Conservation (phyloP, 2,113 vertebrate genomes). For the Clarias magur region DNA sequence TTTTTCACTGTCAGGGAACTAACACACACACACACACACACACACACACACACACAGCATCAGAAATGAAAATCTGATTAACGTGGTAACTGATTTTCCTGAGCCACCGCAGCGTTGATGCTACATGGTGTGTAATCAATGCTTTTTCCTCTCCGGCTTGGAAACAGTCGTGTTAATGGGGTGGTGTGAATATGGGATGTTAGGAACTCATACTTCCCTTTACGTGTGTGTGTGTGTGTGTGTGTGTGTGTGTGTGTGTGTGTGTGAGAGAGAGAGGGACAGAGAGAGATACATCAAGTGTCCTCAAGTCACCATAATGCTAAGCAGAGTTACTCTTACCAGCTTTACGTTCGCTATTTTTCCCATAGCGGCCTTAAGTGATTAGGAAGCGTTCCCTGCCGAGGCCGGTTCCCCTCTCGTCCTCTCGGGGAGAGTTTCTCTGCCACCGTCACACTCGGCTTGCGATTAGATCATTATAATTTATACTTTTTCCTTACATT, state of each 20-base stretch:
- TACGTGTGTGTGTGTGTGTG: background rate
- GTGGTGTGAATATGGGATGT: background rate
- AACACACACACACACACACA: background rate
- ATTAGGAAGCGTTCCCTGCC: no score
- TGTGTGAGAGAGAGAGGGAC: background rate
- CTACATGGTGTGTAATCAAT: slow-evolving; percentile 52
- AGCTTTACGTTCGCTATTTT: no score
- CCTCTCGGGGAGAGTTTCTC: no score
- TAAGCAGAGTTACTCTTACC: background rate
- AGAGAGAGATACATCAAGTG: background rate
- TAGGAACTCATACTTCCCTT: background rate
- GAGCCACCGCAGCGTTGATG: slow-evolving; percentile 52
- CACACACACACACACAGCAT: slow-evolving; percentile 7
- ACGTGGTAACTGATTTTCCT: slow-evolving; percentile 67
- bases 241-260: no score
- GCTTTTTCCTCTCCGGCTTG: background rate
- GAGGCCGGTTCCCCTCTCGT: no score
- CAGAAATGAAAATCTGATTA: slow-evolving; percentile 72
- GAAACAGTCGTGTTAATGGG: slow-evolving; percentile 17
- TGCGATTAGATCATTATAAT: no score
- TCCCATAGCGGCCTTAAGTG: no score
- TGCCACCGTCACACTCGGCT: no score
- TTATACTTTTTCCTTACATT: no score
- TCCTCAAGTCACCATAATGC: background rate
- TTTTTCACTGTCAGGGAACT: slow-evolving; percentile 75